Conservation (phyloP, 2,888 invertebrate genomes). For the Epistrophella euchroma region DNA sequence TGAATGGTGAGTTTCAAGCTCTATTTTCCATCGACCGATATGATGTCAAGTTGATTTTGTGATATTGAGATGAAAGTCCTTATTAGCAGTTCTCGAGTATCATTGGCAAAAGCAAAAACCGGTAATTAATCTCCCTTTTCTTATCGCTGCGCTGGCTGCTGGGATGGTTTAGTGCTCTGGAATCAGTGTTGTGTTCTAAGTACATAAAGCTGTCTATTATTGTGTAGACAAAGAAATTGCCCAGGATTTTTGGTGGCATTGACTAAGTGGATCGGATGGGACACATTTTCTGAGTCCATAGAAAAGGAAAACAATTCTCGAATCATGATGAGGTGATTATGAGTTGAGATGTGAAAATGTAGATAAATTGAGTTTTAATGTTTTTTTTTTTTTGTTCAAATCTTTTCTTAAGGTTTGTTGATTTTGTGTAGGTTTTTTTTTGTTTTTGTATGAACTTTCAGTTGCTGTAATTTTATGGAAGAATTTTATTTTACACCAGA, state of each 20-base stretch:
- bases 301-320: slow-evolving; percentile 26
- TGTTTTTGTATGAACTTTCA: too few species aligned
- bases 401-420: not conserved
- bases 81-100: slow-evolving; percentile 58
- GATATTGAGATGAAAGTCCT: slow-evolving; percentile 70
- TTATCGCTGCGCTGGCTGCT: too few species aligned
- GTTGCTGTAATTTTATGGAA: too few species aligned
- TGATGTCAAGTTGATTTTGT: slow-evolving; percentile 70
- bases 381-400: not conserved
- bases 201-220: not conserved
- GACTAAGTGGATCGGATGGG: slow-evolving; percentile 41
- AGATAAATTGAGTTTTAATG: slow-evolving; percentile 26
- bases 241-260: slow-evolving; percentile 36
- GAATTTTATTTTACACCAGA: too few species aligned
- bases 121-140: slow-evolving; percentile 61
- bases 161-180: slow-evolving; percentile 17
- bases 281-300: not conserved
- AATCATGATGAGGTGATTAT: slow-evolving; percentile 42
- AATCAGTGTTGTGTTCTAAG: slow-evolving; percentile 26
- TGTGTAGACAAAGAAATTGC: slow-evolving; percentile 15
- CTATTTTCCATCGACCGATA: slow-evolving; percentile 52
- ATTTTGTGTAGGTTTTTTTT: too few species aligned
- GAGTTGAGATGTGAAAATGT: slow-evolving; percentile 27
- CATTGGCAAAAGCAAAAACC: slow-evolving; percentile 44
- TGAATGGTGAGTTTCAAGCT: slow-evolving; percentile 15